Conservation (phyloP, 1,140 invertebrate genomes). For the Pseudachorutes palmiensis region DNA sequence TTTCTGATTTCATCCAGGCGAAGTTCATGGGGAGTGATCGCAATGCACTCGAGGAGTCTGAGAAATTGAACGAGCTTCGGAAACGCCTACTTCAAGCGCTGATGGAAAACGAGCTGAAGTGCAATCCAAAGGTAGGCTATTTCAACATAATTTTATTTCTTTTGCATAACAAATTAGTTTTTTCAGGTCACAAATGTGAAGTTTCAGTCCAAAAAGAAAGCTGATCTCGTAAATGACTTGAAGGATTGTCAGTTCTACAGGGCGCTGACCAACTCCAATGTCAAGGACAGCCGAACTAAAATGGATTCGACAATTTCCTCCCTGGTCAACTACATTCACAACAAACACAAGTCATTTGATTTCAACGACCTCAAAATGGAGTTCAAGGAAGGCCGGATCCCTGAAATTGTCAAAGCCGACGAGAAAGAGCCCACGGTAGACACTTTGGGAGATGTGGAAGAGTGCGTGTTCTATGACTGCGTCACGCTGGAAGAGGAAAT, state of each 20-base stretch:
- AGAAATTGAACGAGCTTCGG: constrained; percentile 15
- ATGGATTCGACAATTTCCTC: constrained; percentile 19
- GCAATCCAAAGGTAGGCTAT: background rate
- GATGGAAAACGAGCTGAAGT: background rate
- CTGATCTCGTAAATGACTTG: background rate
- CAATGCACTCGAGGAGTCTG: constrained; percentile 12
- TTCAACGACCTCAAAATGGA: constrained; percentile 16
- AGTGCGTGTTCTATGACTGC: constrained; percentile 11
- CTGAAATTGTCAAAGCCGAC: too few species aligned
- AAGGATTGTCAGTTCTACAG: constrained; percentile 8
- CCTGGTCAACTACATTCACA: constrained; percentile 29
- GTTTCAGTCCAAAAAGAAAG: constrained; percentile 15
- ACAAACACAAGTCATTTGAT: constrained; percentile 18
- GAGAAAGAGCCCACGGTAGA: constrained; percentile 4
- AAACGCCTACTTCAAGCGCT: constrained; percentile 6
- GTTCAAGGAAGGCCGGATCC: background rate
- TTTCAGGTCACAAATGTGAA: too few species aligned
- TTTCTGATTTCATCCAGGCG: constrained; percentile 20
- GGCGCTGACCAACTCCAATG: background rate
- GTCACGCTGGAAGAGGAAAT: constrained; percentile 12
- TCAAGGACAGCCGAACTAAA: background rate
- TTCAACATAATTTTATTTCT: background rate
- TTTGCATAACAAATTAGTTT: too few species aligned
- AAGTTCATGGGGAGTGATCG: constrained; percentile 23
- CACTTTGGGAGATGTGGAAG: background rate